Base-by-base conservation (phyloP, 2,888 invertebrate genomes). In the Idaea dimidiata region DNA sequence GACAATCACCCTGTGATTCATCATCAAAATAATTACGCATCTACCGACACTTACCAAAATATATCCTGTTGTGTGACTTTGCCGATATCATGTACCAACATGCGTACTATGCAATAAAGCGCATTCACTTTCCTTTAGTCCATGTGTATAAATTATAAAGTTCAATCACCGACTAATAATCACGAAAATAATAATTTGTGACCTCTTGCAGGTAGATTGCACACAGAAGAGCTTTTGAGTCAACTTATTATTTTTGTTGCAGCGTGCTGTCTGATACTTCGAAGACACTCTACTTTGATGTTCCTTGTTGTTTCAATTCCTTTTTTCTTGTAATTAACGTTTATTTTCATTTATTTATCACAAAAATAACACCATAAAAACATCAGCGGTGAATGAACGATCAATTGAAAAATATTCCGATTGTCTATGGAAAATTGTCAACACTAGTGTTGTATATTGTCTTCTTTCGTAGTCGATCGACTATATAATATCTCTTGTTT, bases 351-450 rank as follows among this genome's bases (percentile, higher is more conserved):
- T 88, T 89, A 87, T 88, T 83, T 87, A 86, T 84, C 85, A 84
- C 87, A 85, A 85, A 24, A 88, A 88, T 83, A 87, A 87, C 90
- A 91, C 91, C 88, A 84, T 89, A 88, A 91, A 91, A 91, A 91
- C 89, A 90, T 88, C 89, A 87, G 91, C 90, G 91, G 91, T 92
- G 91, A 91, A 90, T 91, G 91, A 92, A 91, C 90, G 90, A 91
- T 90, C 90, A 86, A 87, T 81, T 89, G 88, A 88, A 84, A 84
- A 73, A 74, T 79, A 70, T 73, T 73, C 67, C 61, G 70, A 65
- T 81, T 84, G 82, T 86, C 81, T 84, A 80, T 87, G 83, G 77
- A 66, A 72, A 75, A 71, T 79, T 82, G 83, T 84, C 82, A 85
- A 80, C 72, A 75, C 67, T 77, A 83, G 81, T 76, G 83, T 64